Base-by-base conservation (phyloP, 2,888 invertebrate genomes). In the Chymomyza procnemis region DNA sequence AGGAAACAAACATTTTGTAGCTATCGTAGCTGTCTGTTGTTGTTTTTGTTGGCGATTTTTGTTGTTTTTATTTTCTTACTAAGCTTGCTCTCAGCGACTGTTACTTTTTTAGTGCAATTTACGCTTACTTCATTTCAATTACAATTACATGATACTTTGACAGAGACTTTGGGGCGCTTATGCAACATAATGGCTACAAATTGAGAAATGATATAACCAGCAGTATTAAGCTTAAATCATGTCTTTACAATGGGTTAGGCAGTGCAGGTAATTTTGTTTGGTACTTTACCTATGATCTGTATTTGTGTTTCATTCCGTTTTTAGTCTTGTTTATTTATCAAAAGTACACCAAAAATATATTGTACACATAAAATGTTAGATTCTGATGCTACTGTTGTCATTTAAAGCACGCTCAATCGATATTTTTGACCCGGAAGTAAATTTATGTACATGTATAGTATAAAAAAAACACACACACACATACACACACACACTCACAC, bases 51-150 rank as follows among this genome's bases (percentile, higher is more conserved):
- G 12, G 2, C 6, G 47, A 4, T 47, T 16, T 14, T 47, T 47
- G 12, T 16, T 47, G 47, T 47, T 47, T 16, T 14, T 21, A 52
- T 59, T 14, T 30, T 22, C 46, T 12, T 52, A 69, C 67, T 50
- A n/a, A 47, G 67, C 67, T 63, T 58, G 74, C 69, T 71, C 61
- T 61, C 41, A 19, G 26, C 61, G 22, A 56, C 57, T 60, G 67
- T 62, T 67, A 66, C 70, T 74, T 76, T 81, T 78, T 75, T 76
- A 74, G 75, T 69, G 74, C 74, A 83, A 88, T 87, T 81, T 79
- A 86, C 82, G 87, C 77, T 83, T 85, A 88, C 88, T 83, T 88
- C 79, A 88, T 76, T 75, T 63, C 75, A 77, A 69, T 73, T 79
- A 79, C 79, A 79, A 79, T 79, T 79, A 79, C 76, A 85, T 83